Base-by-base conservation (phyloP, 2,113 vertebrate genomes). In the Micromys minutus region DNA sequence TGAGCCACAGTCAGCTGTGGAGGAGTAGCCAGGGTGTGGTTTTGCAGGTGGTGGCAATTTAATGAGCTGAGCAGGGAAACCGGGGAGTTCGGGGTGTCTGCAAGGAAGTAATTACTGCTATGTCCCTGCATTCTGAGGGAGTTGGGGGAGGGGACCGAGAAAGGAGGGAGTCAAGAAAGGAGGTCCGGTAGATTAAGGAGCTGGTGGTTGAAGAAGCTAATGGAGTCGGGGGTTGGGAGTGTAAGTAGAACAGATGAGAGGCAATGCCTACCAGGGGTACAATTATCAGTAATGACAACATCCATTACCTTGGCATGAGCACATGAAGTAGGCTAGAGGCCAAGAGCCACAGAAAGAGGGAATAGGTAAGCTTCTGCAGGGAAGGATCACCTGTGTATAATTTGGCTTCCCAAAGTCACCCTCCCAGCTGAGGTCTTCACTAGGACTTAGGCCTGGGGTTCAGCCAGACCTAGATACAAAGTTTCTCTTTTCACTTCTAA, bases 1-100 rank as follows among this genome's bases (percentile, higher is more conserved):
- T 65, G 21, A 39, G 39, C 84, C 47, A 74, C 61, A 45, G 74
- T 83, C 90, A 92, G 77, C 65, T 76, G 88, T 39, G 26, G 65
- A 91, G 88, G 61, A 91, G 87, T 83, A 94, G 74, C 24, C 61
- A 55, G 87, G 95, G 95, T 71, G 94, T 96, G 96, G 95, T 61
- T 79, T 87, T 55, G 79, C 84, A 91, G 95, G 57, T 87, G 86
- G 42, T 52, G n/a, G 61, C 59, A 81, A 55, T 88, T 96, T 95
- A 95, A 94, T 55, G 5, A 75, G 59, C 75, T 31, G 4, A 19
- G 77, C 65, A 36, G 65, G 34, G 36, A 67, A 67, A 52, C 42
- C 63, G 84, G 69, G 75, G 77, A 69, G 91, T 39, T 94, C 69
- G 91, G 74, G 74, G 74, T 34, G 65, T 88, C 71, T 50, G n/a